These are phyloP conservation scores for Drosophila prolongata DNA, from an alignment of 2,888 invertebrate species.

Conservation along the genomic window DNA sequence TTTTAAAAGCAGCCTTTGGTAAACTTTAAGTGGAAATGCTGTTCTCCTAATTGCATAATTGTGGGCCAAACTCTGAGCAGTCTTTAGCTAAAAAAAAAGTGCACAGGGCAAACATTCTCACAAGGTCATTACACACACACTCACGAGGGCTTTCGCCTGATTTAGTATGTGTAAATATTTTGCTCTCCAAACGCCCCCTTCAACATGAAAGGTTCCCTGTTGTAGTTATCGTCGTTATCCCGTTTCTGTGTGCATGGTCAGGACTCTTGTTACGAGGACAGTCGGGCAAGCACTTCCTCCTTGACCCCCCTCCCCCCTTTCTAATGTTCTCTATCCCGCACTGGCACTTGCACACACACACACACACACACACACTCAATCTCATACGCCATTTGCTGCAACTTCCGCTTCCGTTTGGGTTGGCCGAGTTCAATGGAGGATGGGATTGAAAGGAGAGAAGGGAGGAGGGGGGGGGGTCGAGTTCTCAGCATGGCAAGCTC, in stretches of 20 bases:
- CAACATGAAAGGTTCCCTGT: constrained; percentile 51
- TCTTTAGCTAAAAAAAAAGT: constrained; percentile 19
- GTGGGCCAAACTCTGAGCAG: constrained; percentile 21
- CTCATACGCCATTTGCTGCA: constrained; percentile 71
- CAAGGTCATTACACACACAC: constrained; percentile 40
- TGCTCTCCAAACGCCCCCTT: constrained; percentile 63
- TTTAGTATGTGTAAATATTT: constrained; percentile 79
- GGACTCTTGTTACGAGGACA: constrained; percentile 61
- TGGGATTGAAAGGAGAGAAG: no score
- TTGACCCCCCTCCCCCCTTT: background rate
- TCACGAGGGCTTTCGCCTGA: constrained; percentile 48
- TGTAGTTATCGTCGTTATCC: constrained; percentile 54
- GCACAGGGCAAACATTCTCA: constrained; percentile 28
- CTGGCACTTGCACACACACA: constrained; percentile 25
- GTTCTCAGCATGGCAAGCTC: constrained; percentile 42
- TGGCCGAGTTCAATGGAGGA: constrained; percentile 43
- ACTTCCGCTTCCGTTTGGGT: constrained; percentile 71
- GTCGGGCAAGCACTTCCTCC: constrained; percentile 18
- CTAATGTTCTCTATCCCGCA: constrained; percentile 22
- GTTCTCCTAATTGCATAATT: constrained; percentile 38
- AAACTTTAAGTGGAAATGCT: background rate
- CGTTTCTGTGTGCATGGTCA: constrained; percentile 52
- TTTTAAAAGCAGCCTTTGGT: background rate
- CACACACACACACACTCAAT: constrained; percentile 45
- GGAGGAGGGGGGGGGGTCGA: background rate